phyloP scores from a whole-genome alignment of 23 tunicate species.

The Trididemnum miniatum region DNA sequence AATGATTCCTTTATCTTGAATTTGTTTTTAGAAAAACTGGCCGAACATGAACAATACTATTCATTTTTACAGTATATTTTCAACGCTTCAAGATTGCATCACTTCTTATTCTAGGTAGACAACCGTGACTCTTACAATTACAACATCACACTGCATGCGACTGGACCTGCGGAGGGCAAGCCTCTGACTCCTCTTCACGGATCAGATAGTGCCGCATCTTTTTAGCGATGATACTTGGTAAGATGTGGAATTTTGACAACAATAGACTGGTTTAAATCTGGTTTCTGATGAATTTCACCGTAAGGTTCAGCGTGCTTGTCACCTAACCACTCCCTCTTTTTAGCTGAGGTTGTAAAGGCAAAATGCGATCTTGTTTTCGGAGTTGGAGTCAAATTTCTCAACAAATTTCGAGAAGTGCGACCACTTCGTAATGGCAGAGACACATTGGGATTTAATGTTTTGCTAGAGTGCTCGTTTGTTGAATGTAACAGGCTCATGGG shows the following conservation, averaged over 20 bases:
- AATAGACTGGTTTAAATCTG: not conserved
- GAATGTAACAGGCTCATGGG: too few species aligned
- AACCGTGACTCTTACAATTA: slow-evolving; percentile 35
- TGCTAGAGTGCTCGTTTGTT: not conserved
- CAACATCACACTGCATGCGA: slow-evolving; percentile 66
- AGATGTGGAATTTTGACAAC: slow-evolving; percentile 32
- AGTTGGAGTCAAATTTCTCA: not conserved
- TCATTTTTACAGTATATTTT: too few species aligned
- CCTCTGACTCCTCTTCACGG: slow-evolving; percentile 54
- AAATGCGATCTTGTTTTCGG: not conserved
- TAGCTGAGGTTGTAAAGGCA: not conserved
- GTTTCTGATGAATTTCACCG: too few species aligned
- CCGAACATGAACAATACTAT: too few species aligned
- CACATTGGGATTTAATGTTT: not conserved
- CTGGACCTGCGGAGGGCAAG: slow-evolving; percentile 28
- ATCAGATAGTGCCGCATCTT: slow-evolving; percentile 49
- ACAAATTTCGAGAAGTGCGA: not conserved
- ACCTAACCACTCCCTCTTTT: too few species aligned
- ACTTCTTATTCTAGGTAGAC: not conserved
- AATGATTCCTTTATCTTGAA: too few species aligned
- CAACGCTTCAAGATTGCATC: too few species aligned
- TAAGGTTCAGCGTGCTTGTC: too few species aligned
- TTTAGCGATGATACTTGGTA: slow-evolving; percentile 25
- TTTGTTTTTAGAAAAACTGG: too few species aligned
- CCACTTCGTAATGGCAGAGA: not conserved